Evolutionary conservation across 2,797 vertebrate species (phyloP).

Genomic region (Carduelis carduelis): DNA sequence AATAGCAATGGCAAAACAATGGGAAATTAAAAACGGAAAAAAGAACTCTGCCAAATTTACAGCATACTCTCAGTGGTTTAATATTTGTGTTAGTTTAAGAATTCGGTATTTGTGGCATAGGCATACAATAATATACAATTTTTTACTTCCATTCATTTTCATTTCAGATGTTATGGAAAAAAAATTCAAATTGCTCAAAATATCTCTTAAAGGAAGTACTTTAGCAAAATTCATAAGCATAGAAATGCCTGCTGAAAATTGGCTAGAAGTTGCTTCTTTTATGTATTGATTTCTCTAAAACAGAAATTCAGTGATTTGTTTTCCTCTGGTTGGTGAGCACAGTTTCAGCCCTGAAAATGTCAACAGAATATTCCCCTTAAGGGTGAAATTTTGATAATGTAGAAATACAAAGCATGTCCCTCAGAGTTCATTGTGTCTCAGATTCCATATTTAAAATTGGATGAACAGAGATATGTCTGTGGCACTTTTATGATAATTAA

Average conservation of each 20-base stretch:
- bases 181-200: neutral
- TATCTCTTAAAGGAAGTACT: neutral
- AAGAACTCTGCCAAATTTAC: fast-evolving
- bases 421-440: neutral
- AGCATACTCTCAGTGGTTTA: neutral
- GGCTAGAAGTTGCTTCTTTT: neutral
- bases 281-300: neutral
- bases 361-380: neutral
- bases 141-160: neutral
- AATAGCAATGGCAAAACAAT: neutral
- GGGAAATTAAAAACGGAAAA: neutral
- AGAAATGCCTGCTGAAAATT: neutral
- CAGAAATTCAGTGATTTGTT: neutral
- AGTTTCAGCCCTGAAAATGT: neutral
- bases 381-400: neutral
- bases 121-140: neutral
- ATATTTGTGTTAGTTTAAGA: neutral
- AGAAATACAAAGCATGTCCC: neutral
- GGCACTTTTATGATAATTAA: neutral
- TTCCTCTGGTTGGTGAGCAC: neutral
- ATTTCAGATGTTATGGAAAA: neutral
- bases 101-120: neutral
- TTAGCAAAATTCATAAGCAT: neutral
- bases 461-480: neutral
- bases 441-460: neutral